These are phyloP conservation scores for Limnephilus lunatus DNA, from an alignment of 2,888 invertebrate genomes.

Conservation along the genomic window DNA sequence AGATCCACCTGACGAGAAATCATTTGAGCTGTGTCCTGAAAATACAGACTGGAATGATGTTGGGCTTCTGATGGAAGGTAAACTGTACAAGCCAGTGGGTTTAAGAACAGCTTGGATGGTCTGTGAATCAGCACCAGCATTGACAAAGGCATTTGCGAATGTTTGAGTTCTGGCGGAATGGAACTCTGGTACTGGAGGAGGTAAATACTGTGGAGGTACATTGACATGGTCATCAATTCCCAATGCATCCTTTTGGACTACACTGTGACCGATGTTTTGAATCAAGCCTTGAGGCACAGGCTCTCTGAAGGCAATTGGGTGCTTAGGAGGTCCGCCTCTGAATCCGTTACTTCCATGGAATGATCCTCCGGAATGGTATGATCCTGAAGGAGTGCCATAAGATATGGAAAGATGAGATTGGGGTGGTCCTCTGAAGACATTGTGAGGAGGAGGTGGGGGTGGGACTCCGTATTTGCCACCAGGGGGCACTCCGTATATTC, in stretches of 20 bases:
- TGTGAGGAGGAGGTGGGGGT: constrained; percentile 68
- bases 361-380: constrained; percentile 67
- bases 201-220: constrained; percentile 76
- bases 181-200: constrained; percentile 79
- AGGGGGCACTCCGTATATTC: constrained; percentile 80
- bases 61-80: constrained; percentile 75
- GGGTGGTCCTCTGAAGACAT: constrained; percentile 66
- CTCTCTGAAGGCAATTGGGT: constrained; percentile 85
- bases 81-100: constrained; percentile 76
- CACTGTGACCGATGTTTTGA: constrained; percentile 81
- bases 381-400: constrained; percentile 73
- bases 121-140: constrained; percentile 67
- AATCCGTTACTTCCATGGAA: constrained; percentile 67
- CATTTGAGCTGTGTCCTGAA: constrained; percentile 66
- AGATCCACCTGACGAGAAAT: constrained; percentile 70
- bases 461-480: constrained; percentile 76
- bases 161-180: constrained; percentile 68
- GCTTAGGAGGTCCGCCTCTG: constrained; percentile 75
- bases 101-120: constrained; percentile 73
- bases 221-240: constrained; percentile 74
- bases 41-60: constrained; percentile 66
- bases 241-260: constrained; percentile 80
- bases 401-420: constrained; percentile 71
- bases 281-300: constrained; percentile 84
- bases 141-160: constrained; percentile 68